Percentiles rank a stretch among this genome's conserved stretches.
Conservation (phyloP, 2,888 invertebrate species). For the Drosophila buzzatii region DNA sequence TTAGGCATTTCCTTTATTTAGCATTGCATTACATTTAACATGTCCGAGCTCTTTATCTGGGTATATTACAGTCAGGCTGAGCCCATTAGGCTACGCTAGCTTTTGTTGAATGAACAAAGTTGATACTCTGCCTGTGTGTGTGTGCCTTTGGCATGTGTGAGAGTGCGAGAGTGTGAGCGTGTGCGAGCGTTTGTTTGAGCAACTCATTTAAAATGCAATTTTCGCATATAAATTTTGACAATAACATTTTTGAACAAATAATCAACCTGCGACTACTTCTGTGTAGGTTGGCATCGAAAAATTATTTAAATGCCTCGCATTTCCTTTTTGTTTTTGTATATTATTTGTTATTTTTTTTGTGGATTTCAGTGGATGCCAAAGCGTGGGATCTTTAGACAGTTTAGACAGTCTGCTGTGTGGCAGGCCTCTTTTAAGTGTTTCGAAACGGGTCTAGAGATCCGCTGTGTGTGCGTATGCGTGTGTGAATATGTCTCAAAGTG, state of each 20-base stretch:
- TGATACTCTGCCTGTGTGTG: conserved; percentile 14
- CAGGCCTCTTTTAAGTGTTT: conserved; percentile 59
- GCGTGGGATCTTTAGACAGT: conserved; percentile 66
- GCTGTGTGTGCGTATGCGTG: conserved; percentile 4
- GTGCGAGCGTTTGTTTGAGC: conserved; percentile 10
- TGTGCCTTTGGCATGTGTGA: conserved; percentile 12
- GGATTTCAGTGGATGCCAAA: conserved; percentile 25
- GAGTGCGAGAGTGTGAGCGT: not conserved
- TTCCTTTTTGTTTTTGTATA: conserved; percentile 48
- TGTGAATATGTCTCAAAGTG: conserved; percentile 49
- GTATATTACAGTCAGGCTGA: not conserved
- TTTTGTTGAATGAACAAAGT: conserved; percentile 50
- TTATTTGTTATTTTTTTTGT: not conserved
- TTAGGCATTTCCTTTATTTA: not conserved
- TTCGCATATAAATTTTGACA: conserved; percentile 75
- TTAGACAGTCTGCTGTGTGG: conserved; percentile 5
- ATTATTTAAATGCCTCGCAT: conserved; percentile 72
- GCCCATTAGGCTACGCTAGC: not conserved
- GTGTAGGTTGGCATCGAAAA: conserved; percentile 68
- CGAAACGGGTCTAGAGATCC: conserved; percentile 52
- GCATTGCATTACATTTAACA: too few relatives aligned
- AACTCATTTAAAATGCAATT: conserved; percentile 70
- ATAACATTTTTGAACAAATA: conserved; percentile 71
- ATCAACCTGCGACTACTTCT: conserved; percentile 43
- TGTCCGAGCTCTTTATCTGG: not conserved